Evolutionary conservation across 2,888 invertebrate species (phyloP).

Genomic region (Prenolepis imparis): DNA sequence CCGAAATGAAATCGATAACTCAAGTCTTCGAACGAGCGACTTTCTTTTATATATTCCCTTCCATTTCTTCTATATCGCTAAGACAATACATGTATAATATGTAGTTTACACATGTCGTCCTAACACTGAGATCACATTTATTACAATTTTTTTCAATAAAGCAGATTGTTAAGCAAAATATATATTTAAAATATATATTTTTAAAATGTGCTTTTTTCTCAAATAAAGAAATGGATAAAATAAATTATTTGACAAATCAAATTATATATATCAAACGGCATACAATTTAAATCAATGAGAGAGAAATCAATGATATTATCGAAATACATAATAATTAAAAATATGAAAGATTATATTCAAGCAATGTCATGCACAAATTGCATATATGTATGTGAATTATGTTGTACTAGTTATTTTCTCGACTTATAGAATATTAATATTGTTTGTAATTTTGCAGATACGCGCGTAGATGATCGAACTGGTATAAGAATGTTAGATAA

Average conservation of each 20-base stretch:
- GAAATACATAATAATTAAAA: background rate
- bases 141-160: conserved; percentile 10
- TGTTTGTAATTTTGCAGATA: background rate
- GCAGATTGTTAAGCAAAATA: background rate
- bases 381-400: background rate
- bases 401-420: background rate
- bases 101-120: background rate
- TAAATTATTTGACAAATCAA: background rate
- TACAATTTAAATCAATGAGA: background rate
- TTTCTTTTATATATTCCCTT: conserved; percentile 79
- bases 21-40: conserved; percentile 59
- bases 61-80: conserved; percentile 16
- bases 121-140: conserved; percentile 11
- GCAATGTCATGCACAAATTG: conserved; percentile 11
- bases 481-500: background rate
- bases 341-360: conserved; percentile 5
- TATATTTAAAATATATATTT: background rate
- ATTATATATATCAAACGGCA: background rate
- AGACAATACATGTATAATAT: conserved; percentile 4
- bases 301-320: background rate
- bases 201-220: background rate
- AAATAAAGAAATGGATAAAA: background rate
- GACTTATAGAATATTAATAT: background rate
- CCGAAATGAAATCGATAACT: conserved; percentile 47
- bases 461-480: background rate